phyloP scores from a whole-genome alignment of 2,888 invertebrate genomes.

The Stenurella melanura region DNA sequence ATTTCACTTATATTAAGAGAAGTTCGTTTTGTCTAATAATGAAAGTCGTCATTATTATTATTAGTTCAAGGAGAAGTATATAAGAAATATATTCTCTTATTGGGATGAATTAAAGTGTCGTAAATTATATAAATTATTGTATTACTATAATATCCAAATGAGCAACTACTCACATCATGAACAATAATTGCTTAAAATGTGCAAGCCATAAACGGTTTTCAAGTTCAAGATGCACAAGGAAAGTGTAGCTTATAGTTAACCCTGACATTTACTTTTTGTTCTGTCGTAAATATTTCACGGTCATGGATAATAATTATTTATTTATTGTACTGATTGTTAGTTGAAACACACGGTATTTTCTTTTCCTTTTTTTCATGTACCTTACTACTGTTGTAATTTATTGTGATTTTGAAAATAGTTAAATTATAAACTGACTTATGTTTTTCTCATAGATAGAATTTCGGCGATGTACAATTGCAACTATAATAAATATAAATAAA shows the following conservation, averaged over 20 bases:
- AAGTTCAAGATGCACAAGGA: neutral
- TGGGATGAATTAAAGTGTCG: neutral
- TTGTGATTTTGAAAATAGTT: too few species aligned
- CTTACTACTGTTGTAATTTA: too few species aligned
- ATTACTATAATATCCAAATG: neutral
- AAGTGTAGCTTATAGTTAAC: neutral
- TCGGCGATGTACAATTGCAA: too few species aligned
- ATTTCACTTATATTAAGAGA: too few species aligned
- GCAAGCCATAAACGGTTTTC: neutral
- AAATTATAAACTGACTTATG: too few species aligned
- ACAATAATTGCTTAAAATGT: neutral
- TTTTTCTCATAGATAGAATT: too few species aligned
- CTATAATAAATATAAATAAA: too few species aligned
- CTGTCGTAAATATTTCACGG: neutral
- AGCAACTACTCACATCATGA: neutral
- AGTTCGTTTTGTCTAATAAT: too few species aligned
- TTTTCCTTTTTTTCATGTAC: too few species aligned
- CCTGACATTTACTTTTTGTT: neutral
- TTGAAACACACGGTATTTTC: neutral
- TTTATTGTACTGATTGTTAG: neutral
- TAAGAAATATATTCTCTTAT: too few species aligned
- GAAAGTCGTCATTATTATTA: too few species aligned
- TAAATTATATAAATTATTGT: neutral
- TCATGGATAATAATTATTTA: neutral
- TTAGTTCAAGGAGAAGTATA: too few species aligned